Conservation (phyloP, 2,888 invertebrate species). For the Sinotaia quadrata region DNA sequence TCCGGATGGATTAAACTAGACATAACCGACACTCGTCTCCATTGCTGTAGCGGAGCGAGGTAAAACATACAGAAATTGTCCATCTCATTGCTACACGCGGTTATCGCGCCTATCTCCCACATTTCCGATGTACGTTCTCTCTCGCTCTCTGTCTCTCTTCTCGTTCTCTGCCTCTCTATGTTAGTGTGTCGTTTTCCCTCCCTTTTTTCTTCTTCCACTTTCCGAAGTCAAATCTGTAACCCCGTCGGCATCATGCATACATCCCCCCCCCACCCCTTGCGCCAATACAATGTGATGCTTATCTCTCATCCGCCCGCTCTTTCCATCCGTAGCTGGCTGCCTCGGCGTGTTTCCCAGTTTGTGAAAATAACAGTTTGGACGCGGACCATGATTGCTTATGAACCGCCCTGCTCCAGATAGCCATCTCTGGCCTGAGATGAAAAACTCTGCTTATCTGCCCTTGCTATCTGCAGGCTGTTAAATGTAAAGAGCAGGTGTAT, state of each 20-base stretch:
- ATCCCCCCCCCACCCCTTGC: not conserved
- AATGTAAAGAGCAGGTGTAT: constrained; percentile 26
- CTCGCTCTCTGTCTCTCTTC: too few species aligned
- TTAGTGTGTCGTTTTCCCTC: too few species aligned
- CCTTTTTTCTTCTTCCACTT: too few species aligned
- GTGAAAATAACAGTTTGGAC: constrained; percentile 24
- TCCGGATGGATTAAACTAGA: too few species aligned
- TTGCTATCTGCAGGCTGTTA: constrained; percentile 8
- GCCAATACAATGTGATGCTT: constrained; percentile 2
- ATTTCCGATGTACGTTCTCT: too few species aligned
- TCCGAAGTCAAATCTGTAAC: not conserved
- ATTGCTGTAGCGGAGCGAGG: too few species aligned
- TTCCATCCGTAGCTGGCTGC: not conserved
- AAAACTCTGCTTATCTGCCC: constrained; percentile 27
- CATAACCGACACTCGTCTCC: too few species aligned
- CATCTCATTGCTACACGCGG: too few species aligned
- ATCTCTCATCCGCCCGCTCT: constrained; percentile 3
- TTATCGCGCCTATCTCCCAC: too few species aligned
- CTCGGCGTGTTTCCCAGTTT: constrained; percentile 16
- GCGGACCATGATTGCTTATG: constrained; percentile 3
- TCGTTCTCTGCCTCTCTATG: too few species aligned
- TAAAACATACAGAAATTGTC: too few species aligned
- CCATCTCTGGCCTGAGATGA: constrained; percentile 28
- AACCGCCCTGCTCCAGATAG: constrained; percentile 8
- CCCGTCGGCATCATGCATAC: not conserved